A percentile compares a stretch with the other conserved stretches of the same genome.
These are phyloP conservation scores for Urocyon cinereoargenteus DNA, from an alignment of 2,797 vertebrate species.

Conservation along the genomic window DNA sequence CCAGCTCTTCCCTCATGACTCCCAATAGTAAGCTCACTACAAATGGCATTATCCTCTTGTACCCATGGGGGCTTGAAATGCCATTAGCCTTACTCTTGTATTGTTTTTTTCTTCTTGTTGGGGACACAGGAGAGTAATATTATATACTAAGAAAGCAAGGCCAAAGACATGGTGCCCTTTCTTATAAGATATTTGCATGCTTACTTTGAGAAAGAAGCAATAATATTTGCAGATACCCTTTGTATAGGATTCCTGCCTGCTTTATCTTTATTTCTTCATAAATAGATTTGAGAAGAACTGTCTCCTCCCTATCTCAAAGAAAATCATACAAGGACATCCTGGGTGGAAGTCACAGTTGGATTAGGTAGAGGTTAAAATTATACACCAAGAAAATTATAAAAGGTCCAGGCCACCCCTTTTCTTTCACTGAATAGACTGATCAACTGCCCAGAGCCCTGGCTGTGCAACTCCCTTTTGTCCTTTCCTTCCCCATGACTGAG, in stretches of 20 bases:
- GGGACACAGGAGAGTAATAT: not conserved
- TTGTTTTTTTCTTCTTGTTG: not conserved
- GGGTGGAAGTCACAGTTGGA: not conserved
- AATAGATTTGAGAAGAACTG: not conserved
- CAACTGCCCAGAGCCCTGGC: not conserved
- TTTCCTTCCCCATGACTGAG: not conserved
- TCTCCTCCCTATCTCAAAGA: not conserved
- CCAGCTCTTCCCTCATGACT: not conserved
- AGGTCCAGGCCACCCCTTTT: not conserved
- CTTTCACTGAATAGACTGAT: not conserved
- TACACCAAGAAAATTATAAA: not conserved
- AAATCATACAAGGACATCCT: not conserved
- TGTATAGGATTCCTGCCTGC: not conserved
- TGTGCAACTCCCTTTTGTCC: not conserved
- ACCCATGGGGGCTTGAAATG: not conserved
- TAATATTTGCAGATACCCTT: not conserved
- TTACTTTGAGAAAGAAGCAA: slow-evolving; percentile 49
- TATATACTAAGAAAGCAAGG: slow-evolving; percentile 16
- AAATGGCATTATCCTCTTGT: not conserved
- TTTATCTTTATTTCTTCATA: slow-evolving; percentile 39
- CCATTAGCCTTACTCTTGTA: not conserved
- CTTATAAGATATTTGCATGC: not conserved
- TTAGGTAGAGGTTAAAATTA: slow-evolving; percentile 9
- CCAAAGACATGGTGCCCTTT: not conserved
- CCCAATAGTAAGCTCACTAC: not conserved